Evolutionary conservation across 2,797 vertebrate species (phyloP).

Genomic region (Mormyrus proboscirostris): DNA sequence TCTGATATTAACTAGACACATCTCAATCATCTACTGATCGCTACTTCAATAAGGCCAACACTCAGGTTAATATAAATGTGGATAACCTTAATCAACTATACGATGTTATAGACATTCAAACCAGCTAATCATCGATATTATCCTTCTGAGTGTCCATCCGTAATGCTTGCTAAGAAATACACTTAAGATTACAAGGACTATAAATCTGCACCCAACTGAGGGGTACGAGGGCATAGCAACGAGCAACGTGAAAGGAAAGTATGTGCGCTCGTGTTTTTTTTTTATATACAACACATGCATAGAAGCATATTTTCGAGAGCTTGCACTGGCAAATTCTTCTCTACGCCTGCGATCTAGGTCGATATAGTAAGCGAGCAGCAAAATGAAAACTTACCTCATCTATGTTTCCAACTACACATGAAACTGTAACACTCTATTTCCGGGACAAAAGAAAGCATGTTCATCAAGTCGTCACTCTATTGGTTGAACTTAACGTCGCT

Average conservation of each 20-base stretch:
- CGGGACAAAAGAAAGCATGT: neutral
- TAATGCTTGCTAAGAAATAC: neutral
- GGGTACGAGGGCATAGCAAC: neutral
- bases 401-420: neutral
- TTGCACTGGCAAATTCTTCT: neutral
- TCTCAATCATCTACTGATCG: neutral
- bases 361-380: neutral
- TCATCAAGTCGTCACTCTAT: neutral
- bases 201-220: neutral
- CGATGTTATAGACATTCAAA: neutral
- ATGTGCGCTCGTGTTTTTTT: neutral
- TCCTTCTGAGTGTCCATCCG: neutral
- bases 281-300: neutral
- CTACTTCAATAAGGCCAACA: neutral
- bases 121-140: neutral
- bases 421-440: constrained; percentile 3
- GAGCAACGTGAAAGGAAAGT: neutral
- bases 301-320: neutral
- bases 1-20: neutral
- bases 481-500: neutral
- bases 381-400: neutral
- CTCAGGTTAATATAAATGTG: neutral
- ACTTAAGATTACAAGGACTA: neutral
- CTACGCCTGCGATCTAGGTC: neutral
- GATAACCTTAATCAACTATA: neutral